Base-by-base conservation (phyloP, 92 coral and sea anemone species). In the Nematostella vectensis region DNA sequence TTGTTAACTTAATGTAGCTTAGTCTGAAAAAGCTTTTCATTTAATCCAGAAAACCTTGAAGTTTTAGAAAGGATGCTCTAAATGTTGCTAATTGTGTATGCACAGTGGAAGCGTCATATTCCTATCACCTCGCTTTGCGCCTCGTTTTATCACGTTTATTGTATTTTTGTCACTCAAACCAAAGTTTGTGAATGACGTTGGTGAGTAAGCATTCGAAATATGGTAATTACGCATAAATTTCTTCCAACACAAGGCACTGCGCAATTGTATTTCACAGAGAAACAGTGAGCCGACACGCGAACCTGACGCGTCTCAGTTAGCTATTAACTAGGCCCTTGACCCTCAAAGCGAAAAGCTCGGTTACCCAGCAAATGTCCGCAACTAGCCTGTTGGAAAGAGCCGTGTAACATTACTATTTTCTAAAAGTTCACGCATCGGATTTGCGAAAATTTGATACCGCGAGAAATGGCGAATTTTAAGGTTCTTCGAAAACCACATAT, bases 201-300 rank as follows among this genome's bases (percentile, higher is more conserved):
- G 40, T 33, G 40, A 33, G 40, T 33, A 33, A 33, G 40, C 40
- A 57, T 57, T 57, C 62, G 37, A 57, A 57, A 57, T 20, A 57
- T 19, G n/a, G 3, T 37, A 25, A 57, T 20, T 57, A 48, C 31
- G 62, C 50, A 57, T 37, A 57, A 1, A 6, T 25, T 10, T 54
- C 58, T 54, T 54, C 28, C 58, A 54, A n/a, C 20, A 16, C 58
- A 2, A 6, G 37, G 45, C 38, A 38, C 62, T 19, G 6, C 4
- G 62, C 62, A 37, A 31, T 57, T 20, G 27, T 37, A 31, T 57
- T 57, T 10, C 47, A 2, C n/a, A 31, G n/a, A 28, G 6, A 6
- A 57, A 3, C 37, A 6, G 40, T 33, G 40, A 6, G 40, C 40
- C n/a, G 40, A 18, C n/a, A 37, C 17, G 50, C 37, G 1, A 1